Base-by-base conservation (phyloP, 2,888 invertebrate species). In the Tortricodes alternella region DNA sequence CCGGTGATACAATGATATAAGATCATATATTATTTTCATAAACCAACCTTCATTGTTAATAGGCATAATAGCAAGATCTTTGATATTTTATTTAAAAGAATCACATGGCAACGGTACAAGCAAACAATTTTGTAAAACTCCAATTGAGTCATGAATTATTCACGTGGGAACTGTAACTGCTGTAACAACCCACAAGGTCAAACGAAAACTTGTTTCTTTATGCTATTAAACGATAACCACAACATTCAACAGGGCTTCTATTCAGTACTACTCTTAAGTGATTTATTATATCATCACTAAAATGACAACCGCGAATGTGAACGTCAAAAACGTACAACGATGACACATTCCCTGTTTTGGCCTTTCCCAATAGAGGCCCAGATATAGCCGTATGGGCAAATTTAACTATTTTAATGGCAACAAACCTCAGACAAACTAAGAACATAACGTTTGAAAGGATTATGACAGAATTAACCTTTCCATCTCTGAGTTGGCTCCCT, bases 141-240 rank as follows among this genome's bases (percentile, higher is more conserved):
- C 62, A 64, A 56, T 51, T 43, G 39, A 68, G 64, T 71, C 66
- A 79, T 84, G 80, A 84, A 83, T 85, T 66, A 83, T 83, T 85
- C 72, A 83, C 76, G 69, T 81, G 82, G 77, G 80, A 82, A 77
- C 74, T 58, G 71, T 71, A 75, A 64, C 72, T 60, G 60, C 77
- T 83, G 80, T 66, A 75, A 76, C 70, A 78, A 79, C 70, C 64
- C 60, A 61, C 66, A 70, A 66, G 70, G 74, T 62, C 41, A 43
- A 48, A 67, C 70, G 74, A 74, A 74, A 73, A 68, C 66, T 70
- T 63, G 39, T 65, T 69, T 59, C 43, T 55, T 56, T 55, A 29
- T 11, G 35, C 43, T 53, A 43, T 58, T 48, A 46, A 29, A 37
- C 27, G 29, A 55, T 46, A 59, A 46, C 35, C 23, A 43, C 37